Evolutionary conservation across 2,888 invertebrate species (phyloP), one percentile per base, ranked within the genome.

Genomic region (Melinaea marsaeus): DNA sequence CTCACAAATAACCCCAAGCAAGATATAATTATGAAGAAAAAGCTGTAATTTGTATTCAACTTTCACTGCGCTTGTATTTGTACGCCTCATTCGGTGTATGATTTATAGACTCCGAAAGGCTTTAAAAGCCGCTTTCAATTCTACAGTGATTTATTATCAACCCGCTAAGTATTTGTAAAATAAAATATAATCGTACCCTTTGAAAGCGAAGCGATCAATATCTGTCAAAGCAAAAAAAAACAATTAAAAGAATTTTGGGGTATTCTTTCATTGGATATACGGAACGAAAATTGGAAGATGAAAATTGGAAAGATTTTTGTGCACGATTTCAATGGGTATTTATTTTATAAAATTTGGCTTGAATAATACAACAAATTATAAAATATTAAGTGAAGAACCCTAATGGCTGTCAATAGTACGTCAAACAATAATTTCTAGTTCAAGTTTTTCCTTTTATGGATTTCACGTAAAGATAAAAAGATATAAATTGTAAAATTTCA

Each of bases 141-240:
- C 77, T 75, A 77, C 69, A 71, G 82, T 86, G 84, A 87, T 88
- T 88, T 85, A 88, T 88, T 83, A 85, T 79, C 77, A 75, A 68
- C 75, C 72, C 74, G 74, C 68, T 78, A 82, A 84, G 83, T 86
- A 82, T 84, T 84, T 83, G 79, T 77, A 72, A 79, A 83, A 82
- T 83, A 79, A 85, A 85, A 87, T 84, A 85, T 80, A 79, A 79
- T 65, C 68, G 64, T 68, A 82, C 79, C 80, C 81, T 88, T 86
- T 22, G 22, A 22, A 22, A 22, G 22, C 22, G 22, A 22, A 22
- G 22, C 22, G 22, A 1, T 22, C 22, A 87, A 88, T 88, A 86
- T 80, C 86, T 83, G 85, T 85, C 86, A 84, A 84, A 83, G 81
- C 72, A 76, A 77, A 83, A 85, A 80, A 81, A 86, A 85, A 83